These are phyloP conservation scores for Prinia subflava DNA, from an alignment of 2,113 vertebrate species.

Conservation along the genomic window DNA sequence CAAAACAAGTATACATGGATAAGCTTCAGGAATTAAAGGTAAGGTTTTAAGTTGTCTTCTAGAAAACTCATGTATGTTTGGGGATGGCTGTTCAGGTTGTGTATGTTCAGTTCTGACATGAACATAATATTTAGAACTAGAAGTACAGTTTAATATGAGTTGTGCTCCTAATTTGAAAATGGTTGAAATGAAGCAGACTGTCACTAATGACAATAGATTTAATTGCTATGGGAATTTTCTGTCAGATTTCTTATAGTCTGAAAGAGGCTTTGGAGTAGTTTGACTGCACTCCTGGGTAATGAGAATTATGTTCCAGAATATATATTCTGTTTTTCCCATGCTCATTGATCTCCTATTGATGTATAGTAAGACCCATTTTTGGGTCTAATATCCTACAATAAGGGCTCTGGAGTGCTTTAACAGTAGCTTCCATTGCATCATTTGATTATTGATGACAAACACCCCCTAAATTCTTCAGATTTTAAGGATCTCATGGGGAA, in stretches of 20 bases:
- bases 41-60: background rate
- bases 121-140: background rate
- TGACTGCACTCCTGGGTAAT: background rate
- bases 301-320: background rate
- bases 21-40: slow-evolving; percentile 91
- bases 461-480: background rate
- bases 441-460: background rate
- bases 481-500: background rate
- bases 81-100: background rate
- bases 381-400: background rate
- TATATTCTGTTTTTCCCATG: background rate
- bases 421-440: background rate
- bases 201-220: background rate
- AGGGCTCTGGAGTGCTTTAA: background rate
- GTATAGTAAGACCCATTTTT: background rate
- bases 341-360: background rate
- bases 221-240: background rate
- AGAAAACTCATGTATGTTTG: background rate
- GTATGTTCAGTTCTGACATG: background rate
- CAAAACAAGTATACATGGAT: slow-evolving; percentile 91
- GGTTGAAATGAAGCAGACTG: background rate
- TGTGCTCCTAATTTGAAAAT: background rate
- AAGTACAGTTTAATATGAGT: background rate
- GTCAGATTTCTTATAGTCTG: background rate
- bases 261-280: background rate